phyloP scores from a whole-genome alignment of 2,888 invertebrate genomes.

The Eubasilissa splendida region DNA sequence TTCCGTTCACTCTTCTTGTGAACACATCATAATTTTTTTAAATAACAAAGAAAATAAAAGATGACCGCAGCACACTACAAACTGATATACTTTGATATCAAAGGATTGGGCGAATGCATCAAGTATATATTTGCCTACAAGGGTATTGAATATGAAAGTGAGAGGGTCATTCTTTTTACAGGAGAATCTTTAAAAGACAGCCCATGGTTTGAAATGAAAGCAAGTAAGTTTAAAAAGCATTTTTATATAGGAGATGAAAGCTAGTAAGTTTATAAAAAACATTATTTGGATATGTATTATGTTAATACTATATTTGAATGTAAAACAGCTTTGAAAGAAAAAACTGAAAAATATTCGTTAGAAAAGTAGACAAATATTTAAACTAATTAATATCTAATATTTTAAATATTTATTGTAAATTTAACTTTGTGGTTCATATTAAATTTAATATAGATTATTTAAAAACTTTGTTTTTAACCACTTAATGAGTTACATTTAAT shows the following conservation, averaged over 20 bases:
- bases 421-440: no score
- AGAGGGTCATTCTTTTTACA: slow-evolving; percentile 40
- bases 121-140: slow-evolving; percentile 53
- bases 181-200: not conserved
- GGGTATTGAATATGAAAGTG: slow-evolving; percentile 47
- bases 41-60: not conserved
- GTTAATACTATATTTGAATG: no score
- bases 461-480: no score
- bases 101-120: slow-evolving; percentile 52
- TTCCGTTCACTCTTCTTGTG: not conserved
- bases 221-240: slow-evolving; percentile 45
- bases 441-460: no score
- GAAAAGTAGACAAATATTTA: no score
- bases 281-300: no score
- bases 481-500: no score
- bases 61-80: slow-evolving; percentile 43
- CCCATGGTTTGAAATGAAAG: slow-evolving; percentile 46
- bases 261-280: no score
- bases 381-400: no score
- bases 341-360: no score
- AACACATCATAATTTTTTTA: not conserved
- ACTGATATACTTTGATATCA: slow-evolving; percentile 53
- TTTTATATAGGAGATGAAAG: not conserved
- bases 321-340: no score
- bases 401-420: no score